phyloP scores from a whole-genome alignment of 2,113 vertebrate species.

The Neodontobutis hainanensis region DNA sequence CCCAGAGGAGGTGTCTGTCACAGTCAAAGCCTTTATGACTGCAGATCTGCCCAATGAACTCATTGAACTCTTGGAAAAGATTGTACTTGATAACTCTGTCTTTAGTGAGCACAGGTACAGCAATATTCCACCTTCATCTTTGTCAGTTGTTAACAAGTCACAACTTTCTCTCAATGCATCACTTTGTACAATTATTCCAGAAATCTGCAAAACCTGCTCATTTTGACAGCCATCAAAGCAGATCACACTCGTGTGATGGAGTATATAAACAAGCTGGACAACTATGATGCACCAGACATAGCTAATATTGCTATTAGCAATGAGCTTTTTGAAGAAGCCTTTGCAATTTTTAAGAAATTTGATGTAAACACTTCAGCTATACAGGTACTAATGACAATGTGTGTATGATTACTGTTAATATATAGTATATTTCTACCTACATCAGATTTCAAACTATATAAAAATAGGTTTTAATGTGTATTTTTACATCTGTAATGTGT shows the following conservation, averaged over 20 bases:
- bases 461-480: neutral
- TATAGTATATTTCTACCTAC: neutral
- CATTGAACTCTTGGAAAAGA: slow-evolving; percentile 92
- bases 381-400: slow-evolving; percentile 76
- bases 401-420: neutral
- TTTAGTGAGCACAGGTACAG: slow-evolving; percentile 91
- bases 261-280: slow-evolving; percentile 90
- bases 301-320: slow-evolving; percentile 92
- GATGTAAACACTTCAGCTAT: slow-evolving; percentile 91
- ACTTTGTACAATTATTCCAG: slow-evolving; percentile 57
- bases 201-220: slow-evolving; percentile 93
- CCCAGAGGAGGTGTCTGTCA: slow-evolving; percentile 91
- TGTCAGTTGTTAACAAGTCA: neutral
- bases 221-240: slow-evolving; percentile 92
- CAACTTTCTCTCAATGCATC: neutral
- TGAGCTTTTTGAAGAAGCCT: slow-evolving; percentile 91
- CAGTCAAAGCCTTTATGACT: slow-evolving; percentile 93
- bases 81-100: slow-evolving; percentile 90
- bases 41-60: slow-evolving; percentile 91
- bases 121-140: neutral
- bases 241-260: slow-evolving; percentile 92
- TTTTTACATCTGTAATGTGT: too few relatives aligned
- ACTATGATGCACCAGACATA: slow-evolving; percentile 91
- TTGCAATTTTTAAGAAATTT: slow-evolving; percentile 92
- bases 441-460: neutral